Evolutionary conservation across 2,888 invertebrate genomes (phyloP).

Genomic region (Timandra comae): DNA sequence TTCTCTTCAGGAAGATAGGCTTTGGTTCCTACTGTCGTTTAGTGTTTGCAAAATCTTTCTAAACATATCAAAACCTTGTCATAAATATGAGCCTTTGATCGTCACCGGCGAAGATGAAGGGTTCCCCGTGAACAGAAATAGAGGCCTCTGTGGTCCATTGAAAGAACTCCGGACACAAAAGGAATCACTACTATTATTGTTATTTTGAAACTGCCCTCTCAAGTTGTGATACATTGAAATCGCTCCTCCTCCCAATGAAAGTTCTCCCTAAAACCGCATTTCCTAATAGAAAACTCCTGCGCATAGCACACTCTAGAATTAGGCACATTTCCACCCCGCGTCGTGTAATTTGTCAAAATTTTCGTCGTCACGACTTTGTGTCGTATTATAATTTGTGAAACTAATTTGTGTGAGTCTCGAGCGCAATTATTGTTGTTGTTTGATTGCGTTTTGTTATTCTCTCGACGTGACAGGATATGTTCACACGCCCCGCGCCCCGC

Average conservation of each 20-base stretch:
- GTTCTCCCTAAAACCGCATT: conserved; percentile 56
- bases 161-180: too few relatives aligned
- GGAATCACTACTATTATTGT: too few relatives aligned
- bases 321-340: conserved; percentile 59
- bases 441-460: conserved; percentile 7
- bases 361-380: conserved; percentile 54
- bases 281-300: conserved; percentile 72
- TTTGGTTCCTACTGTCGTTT: too few relatives aligned
- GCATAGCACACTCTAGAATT: conserved; percentile 62
- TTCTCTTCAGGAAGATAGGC: too few relatives aligned
- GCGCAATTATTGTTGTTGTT: conserved; percentile 24
- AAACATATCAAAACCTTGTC: too few relatives aligned
- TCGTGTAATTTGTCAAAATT: conserved; percentile 59
- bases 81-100: too few relatives aligned
- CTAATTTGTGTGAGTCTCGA: conserved; percentile 40
- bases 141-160: too few relatives aligned
- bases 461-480: neutral
- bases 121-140: too few relatives aligned
- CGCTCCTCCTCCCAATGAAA: conserved; percentile 21
- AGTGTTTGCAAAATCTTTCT: too few relatives aligned
- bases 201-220: too few relatives aligned
- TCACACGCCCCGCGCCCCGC: conserved; percentile 1
- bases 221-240: neutral
- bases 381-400: conserved; percentile 44
- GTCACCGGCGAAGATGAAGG: too few relatives aligned